These are phyloP conservation scores for Oligia fasciuncula DNA, from an alignment of 2,888 invertebrate species.

Conservation along the genomic window DNA sequence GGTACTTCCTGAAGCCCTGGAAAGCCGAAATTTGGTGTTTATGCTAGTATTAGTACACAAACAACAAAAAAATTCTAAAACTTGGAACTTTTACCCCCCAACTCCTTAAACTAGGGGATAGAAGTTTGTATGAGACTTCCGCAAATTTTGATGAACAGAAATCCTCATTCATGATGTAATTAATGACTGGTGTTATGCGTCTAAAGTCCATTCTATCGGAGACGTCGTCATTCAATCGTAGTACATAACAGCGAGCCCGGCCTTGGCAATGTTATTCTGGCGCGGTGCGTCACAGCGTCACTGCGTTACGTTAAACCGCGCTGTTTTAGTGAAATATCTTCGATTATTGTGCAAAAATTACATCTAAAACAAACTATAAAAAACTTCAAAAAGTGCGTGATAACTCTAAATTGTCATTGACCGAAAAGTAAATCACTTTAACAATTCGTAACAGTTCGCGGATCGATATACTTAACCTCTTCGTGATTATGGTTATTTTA, in stretches of 20 bases:
- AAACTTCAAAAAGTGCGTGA: not conserved
- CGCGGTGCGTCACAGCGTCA: constrained; percentile 50
- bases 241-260: constrained; percentile 31
- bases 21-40: too few species aligned
- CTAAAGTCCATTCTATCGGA: constrained; percentile 36
- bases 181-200: constrained; percentile 1
- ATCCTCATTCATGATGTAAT: too few species aligned
- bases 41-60: too few species aligned
- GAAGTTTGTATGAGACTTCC: too few species aligned
- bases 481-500: constrained; percentile 21
- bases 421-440: constrained; percentile 8
- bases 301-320: constrained; percentile 39
- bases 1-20: too few species aligned
- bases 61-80: too few species aligned
- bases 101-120: too few species aligned
- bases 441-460: constrained; percentile 24
- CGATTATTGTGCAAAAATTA: constrained; percentile 29
- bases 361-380: not conserved
- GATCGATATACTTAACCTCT: constrained; percentile 51
- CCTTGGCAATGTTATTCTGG: constrained; percentile 57
- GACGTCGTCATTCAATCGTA: constrained; percentile 10
- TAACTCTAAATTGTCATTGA: constrained; percentile 9
- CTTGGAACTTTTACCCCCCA: too few species aligned
- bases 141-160: too few species aligned
- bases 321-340: constrained; percentile 40